phyloP scores from a whole-genome alignment of 2,113 vertebrate species.

The Lepisosteus osseus region DNA sequence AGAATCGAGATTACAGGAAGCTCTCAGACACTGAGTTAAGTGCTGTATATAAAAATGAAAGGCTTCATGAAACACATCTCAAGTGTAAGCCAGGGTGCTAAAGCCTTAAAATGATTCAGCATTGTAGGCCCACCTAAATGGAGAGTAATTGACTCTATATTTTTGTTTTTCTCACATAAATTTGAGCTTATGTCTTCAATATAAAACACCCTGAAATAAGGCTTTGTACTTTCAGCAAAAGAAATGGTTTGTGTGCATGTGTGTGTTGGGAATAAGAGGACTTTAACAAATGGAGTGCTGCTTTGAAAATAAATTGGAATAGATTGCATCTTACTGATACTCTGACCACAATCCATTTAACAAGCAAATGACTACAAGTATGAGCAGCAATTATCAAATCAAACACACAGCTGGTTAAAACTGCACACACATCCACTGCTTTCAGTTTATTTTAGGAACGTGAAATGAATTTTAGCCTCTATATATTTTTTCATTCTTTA shows the following conservation, averaged over 20 bases:
- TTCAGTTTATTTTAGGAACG: background rate
- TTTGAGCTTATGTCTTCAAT: background rate
- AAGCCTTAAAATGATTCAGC: too few species aligned
- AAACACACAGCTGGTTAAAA: background rate
- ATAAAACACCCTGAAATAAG: constrained; percentile 11
- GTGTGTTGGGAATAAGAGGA: background rate
- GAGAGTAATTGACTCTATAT: too few species aligned
- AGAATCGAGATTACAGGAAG: too few species aligned
- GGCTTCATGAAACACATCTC: too few species aligned
- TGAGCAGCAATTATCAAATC: background rate
- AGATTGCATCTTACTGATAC: constrained; percentile 28
- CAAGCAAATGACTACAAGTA: background rate
- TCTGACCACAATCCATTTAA: constrained; percentile 20
- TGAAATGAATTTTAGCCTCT: background rate
- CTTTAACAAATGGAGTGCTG: constrained; percentile 6
- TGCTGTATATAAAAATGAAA: too few species aligned
- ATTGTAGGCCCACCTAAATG: too few species aligned
- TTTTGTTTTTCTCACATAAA: background rate
- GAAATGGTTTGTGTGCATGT: background rate
- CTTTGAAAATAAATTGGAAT: constrained; percentile 28
- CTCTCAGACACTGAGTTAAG: too few species aligned
- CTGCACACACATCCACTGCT: background rate
- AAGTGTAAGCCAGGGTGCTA: too few species aligned
- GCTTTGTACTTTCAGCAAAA: background rate
- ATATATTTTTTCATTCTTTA: constrained; percentile 30